Percentiles rank a stretch among this genome's conserved stretches.
These are phyloP conservation scores for Sebastes glaucus DNA, from an alignment of 2,797 vertebrate genomes.

Conservation along the genomic window DNA sequence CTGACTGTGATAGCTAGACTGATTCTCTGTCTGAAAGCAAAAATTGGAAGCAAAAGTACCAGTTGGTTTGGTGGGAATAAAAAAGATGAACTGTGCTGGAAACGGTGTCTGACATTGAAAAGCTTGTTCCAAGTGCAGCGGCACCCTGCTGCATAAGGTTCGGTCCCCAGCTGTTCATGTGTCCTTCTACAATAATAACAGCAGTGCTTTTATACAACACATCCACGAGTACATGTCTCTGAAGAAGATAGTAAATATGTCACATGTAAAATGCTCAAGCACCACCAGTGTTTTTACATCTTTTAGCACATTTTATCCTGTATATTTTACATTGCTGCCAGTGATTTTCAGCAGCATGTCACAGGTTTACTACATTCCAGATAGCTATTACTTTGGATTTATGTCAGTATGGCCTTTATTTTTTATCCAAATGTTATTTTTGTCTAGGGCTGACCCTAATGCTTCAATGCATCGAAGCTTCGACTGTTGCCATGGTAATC, in stretches of 20 bases:
- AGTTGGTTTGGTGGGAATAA: not conserved
- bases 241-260: not conserved
- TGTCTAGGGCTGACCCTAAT: not conserved
- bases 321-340: not conserved
- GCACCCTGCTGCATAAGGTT: conserved; percentile 29
- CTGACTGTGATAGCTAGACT: conserved; percentile 11
- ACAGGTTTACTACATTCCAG: not conserved
- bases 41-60: conserved; percentile 17
- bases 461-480: no score
- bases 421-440: conserved; percentile 1
- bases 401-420: not conserved
- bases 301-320: not conserved
- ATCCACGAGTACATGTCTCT: not conserved
- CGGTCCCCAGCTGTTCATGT: conserved; percentile 28
- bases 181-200: conserved; percentile 32
- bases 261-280: not conserved
- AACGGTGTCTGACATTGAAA: conserved; percentile 21
- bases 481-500: no score
- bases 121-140: conserved; percentile 28
- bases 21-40: conserved; percentile 10
- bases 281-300: not conserved
- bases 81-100: conserved; percentile 4
- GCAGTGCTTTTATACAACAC: conserved; percentile 10
- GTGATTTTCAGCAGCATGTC: not conserved
- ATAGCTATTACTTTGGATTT: not conserved